These are phyloP conservation scores for Saxicola maurus DNA, from an alignment of 2,797 vertebrate genomes.

Conservation along the genomic window DNA sequence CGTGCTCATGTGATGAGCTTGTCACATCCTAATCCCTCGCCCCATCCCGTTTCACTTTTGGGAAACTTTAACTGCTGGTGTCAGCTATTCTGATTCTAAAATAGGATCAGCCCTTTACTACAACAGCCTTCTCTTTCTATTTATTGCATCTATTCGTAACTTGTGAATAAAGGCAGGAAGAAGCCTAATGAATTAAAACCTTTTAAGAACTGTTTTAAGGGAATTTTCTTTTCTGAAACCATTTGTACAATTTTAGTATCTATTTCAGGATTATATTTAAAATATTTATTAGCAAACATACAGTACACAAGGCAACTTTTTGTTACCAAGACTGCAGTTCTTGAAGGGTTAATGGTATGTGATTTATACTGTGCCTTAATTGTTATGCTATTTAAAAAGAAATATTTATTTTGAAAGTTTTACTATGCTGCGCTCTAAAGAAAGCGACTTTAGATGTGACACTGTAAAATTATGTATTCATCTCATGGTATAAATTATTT, in stretches of 20 bases:
- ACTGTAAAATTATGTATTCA: conserved; percentile 99
- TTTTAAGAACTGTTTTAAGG: conserved; percentile 77
- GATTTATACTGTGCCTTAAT: conserved; percentile 95
- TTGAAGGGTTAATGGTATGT: conserved; percentile 80
- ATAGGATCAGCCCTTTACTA: conserved; percentile 79
- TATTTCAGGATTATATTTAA: conserved; percentile 80
- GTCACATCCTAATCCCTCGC: conserved; percentile 91
- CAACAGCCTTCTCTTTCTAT: conserved; percentile 79
- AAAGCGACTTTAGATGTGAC: conserved; percentile 91
- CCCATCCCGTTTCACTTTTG: conserved; percentile 86
- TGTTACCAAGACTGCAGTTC: conserved; percentile 75
- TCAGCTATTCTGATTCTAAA: conserved; percentile 94
- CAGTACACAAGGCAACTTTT: conserved; percentile 65
- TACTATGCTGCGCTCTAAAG: conserved; percentile 91
- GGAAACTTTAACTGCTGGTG: conserved; percentile 86
- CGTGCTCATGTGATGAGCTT: conserved; percentile 93
- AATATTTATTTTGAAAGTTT: conserved; percentile 99
- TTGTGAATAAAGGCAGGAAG: conserved; percentile 74
- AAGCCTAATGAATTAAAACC: conserved; percentile 73
- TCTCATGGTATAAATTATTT: conserved; percentile 99
- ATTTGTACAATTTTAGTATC: conserved; percentile 75
- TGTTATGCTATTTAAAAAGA: conserved; percentile 93
- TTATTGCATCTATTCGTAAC: conserved; percentile 78
- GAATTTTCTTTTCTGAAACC: conserved; percentile 65
- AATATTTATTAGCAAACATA: conserved; percentile 76